Conservation (phyloP, 2,888 invertebrate species). For the Hemaris fuciformis region DNA sequence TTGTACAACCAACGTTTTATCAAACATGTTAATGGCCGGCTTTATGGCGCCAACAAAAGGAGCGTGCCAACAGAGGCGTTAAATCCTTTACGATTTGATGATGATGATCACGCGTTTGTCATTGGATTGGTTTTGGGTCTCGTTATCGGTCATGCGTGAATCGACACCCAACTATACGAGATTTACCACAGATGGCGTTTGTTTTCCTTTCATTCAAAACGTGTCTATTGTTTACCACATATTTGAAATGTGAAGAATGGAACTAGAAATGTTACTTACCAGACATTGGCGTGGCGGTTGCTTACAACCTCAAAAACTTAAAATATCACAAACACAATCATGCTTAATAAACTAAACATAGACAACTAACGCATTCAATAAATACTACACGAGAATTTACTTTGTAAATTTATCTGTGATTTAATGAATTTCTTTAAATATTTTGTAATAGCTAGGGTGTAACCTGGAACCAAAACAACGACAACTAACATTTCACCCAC, state of each 20-base stretch:
- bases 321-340: slow-evolving; percentile 62
- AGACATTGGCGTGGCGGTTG: neutral
- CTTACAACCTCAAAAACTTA: slow-evolving; percentile 27
- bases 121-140: slow-evolving; percentile 56
- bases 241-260: neutral
- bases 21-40: slow-evolving; percentile 80
- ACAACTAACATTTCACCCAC: slow-evolving; percentile 76
- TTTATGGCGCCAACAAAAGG: slow-evolving; percentile 78
- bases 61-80: slow-evolving; percentile 81
- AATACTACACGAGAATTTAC: slow-evolving; percentile 50
- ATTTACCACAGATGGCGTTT: neutral
- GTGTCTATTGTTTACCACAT: neutral
- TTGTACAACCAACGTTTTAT: slow-evolving; percentile 76
- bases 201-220: neutral
- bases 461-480: slow-evolving; percentile 80
- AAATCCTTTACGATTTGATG: slow-evolving; percentile 81
- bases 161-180: slow-evolving; percentile 14
- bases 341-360: slow-evolving; percentile 67
- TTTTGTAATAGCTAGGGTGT: slow-evolving; percentile 65
- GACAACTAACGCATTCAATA: slow-evolving; percentile 64
- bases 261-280: slow-evolving; percentile 4
- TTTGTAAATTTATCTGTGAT: slow-evolving; percentile 80
- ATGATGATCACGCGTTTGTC: slow-evolving; percentile 75
- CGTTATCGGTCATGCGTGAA: slow-evolving; percentile 53
- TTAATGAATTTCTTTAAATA: slow-evolving; percentile 39